These are phyloP conservation scores for Cydia splendana DNA, from an alignment of 1,140 invertebrate genomes.

Conservation along the genomic window DNA sequence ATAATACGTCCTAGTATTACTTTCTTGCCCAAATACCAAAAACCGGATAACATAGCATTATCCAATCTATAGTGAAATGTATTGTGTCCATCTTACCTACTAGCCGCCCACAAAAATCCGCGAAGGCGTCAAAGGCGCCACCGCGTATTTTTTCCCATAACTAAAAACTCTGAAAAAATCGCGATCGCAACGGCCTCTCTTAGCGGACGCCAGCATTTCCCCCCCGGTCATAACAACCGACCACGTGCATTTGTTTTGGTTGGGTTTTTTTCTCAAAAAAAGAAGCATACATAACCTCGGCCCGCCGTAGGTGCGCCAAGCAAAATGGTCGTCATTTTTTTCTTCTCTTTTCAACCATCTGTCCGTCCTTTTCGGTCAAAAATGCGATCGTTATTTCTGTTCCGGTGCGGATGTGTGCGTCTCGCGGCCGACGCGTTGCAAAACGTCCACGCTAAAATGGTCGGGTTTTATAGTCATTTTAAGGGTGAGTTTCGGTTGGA, in stretches of 20 bases:
- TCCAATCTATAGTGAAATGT: neutral
- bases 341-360: constrained; percentile 79
- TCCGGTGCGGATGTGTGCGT: constrained; percentile 76
- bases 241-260: constrained; percentile 80
- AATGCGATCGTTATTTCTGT: constrained; percentile 80
- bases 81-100: neutral
- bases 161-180: constrained; percentile 69
- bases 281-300: constrained; percentile 75
- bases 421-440: constrained; percentile 55
- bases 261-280: constrained; percentile 77
- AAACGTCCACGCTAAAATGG: constrained; percentile 35
- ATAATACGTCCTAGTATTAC: too few relatives aligned
- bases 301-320: constrained; percentile 73
- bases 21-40: too few relatives aligned
- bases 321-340: constrained; percentile 80
- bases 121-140: constrained; percentile 51
- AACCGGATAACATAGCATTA: neutral
- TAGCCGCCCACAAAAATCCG: too few relatives aligned
- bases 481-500: constrained; percentile 43
- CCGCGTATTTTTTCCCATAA: constrained; percentile 68
- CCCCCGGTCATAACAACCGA: constrained; percentile 75
- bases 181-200: constrained; percentile 75
- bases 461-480: constrained; percentile 23
- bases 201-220: constrained; percentile 67
- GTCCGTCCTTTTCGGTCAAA: constrained; percentile 80